Percentiles rank a stretch among this genome's conserved stretches.
Conservation (phyloP, 1,140 invertebrate species). For the Whitmania pigra region DNA sequence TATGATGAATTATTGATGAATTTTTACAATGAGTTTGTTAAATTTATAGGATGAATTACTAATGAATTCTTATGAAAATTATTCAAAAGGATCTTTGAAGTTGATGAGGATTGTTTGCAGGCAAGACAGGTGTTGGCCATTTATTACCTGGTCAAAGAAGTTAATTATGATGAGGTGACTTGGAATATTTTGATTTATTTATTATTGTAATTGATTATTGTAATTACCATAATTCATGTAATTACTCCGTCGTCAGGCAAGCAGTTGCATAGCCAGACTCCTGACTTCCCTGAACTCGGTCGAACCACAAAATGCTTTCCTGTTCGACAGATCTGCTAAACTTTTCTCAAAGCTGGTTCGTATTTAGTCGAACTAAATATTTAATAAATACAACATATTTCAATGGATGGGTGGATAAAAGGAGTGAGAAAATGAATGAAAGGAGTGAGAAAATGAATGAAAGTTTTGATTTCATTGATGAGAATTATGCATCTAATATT, state of each 20-base stretch:
- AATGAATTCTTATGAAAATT: conserved; percentile 18
- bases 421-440: background rate
- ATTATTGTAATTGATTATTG: background rate
- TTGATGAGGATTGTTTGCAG: conserved; percentile 62
- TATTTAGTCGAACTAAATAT: background rate
- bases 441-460: too few species aligned
- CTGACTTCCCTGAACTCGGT: conserved; percentile 54
- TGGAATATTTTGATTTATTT: conserved; percentile 12
- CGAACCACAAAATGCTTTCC: conserved; percentile 60
- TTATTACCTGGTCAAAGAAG: conserved; percentile 59
- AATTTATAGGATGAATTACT: conserved; percentile 1
- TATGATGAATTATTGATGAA: too few species aligned
- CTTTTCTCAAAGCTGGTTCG: conserved; percentile 59
- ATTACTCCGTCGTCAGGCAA: conserved; percentile 38
- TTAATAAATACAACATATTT: too few species aligned
- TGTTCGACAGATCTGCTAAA: conserved; percentile 58
- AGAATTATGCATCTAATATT: too few species aligned
- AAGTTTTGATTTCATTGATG: too few species aligned
- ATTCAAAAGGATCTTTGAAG: conserved; percentile 47
- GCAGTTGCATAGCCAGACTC: conserved; percentile 54
- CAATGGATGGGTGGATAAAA: background rate
- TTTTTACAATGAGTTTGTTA: too few species aligned
- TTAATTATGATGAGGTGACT: conserved; percentile 55
- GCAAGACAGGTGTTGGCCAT: conserved; percentile 60
- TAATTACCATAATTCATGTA: conserved; percentile 7